Conservation (phyloP, 2,797 vertebrate genomes). For the Erethizon dorsatum region DNA sequence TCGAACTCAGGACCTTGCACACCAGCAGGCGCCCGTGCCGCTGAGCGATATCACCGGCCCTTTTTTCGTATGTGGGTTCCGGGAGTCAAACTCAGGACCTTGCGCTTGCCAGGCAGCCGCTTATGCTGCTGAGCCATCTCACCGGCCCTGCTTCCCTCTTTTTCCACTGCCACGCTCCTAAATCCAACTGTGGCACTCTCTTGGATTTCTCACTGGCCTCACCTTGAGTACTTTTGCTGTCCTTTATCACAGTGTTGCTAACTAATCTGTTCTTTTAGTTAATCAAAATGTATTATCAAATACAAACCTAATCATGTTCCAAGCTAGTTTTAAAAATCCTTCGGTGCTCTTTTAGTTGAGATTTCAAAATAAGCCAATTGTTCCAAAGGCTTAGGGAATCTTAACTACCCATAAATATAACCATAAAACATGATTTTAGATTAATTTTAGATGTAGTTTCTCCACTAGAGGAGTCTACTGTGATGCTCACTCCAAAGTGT, state of each 20-base stretch:
- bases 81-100: too few relatives aligned
- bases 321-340: conserved; percentile 31
- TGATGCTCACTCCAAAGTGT: background rate
- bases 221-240: background rate
- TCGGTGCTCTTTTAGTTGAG: background rate
- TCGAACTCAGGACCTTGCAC: too few relatives aligned
- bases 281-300: conserved; percentile 46
- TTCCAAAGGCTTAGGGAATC: conserved; percentile 26
- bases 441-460: conserved; percentile 7
- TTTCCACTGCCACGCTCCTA: background rate
- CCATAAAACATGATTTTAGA: background rate
- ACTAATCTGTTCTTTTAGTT: conserved; percentile 26
- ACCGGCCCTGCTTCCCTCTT: background rate
- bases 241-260: background rate
- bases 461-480: background rate
- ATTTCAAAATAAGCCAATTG: conserved; percentile 50
- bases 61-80: too few relatives aligned
- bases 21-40: too few relatives aligned
- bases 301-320: conserved; percentile 27
- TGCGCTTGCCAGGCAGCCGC: too few relatives aligned
- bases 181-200: background rate
- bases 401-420: background rate
- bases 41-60: too few relatives aligned
- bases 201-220: background rate
- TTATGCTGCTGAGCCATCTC: too few relatives aligned